phyloP scores from a whole-genome alignment of 2,888 invertebrate genomes.

The Zootermopsis nevadensis region DNA sequence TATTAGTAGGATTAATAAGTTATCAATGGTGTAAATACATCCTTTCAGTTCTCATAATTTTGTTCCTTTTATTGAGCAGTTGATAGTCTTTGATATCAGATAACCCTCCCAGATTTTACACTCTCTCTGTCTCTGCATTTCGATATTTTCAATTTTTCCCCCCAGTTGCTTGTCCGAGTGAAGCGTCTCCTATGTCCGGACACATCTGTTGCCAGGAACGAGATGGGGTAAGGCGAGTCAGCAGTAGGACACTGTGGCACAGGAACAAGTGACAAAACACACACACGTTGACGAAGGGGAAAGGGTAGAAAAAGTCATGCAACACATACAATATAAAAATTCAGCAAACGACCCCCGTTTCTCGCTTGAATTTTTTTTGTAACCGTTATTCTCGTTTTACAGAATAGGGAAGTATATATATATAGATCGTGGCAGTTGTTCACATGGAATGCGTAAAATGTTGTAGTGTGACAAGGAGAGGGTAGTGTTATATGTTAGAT shows the following conservation, averaged over 20 bases:
- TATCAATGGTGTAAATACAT: too few relatives aligned
- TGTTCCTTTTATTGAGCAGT: too few relatives aligned
- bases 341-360: conserved; percentile 9
- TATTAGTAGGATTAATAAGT: too few relatives aligned
- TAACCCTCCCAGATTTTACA: neutral
- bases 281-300: neutral
- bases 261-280: conserved; percentile 7
- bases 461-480: neutral
- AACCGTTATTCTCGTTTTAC: neutral
- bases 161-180: neutral
- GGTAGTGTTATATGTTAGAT: neutral
- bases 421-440: neutral
- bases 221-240: neutral
- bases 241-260: too few relatives aligned
- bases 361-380: neutral
- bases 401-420: neutral
- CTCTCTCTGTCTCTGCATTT: neutral
- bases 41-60: too few relatives aligned
- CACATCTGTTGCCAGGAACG: conserved; percentile 28
- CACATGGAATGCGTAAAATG: neutral
- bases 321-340: conserved; percentile 17
- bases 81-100: neutral
- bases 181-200: conserved; percentile 4
- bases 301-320: conserved; percentile 23
- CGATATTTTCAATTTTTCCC: neutral